phyloP scores from a whole-genome alignment of 2,888 invertebrate genomes.

The Falcaria lacertinaria region DNA sequence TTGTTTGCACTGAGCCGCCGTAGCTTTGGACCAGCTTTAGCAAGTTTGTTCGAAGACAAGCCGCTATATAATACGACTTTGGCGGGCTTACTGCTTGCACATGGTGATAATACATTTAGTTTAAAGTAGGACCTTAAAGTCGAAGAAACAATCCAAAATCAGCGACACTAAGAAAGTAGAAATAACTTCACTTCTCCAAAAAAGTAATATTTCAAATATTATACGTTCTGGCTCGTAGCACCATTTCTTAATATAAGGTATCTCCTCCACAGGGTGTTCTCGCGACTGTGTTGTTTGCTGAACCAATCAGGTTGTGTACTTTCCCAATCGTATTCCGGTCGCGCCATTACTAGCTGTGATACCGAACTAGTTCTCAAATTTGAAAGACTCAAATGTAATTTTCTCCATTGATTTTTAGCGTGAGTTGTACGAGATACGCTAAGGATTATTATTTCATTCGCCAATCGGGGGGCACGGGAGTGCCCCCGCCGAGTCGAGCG shows the following conservation, averaged over 20 bases:
- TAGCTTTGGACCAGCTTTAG: constrained; percentile 19
- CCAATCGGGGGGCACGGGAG: no score
- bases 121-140: no score
- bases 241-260: no score
- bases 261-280: constrained; percentile 5
- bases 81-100: neutral
- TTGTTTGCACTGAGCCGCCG: constrained; percentile 34
- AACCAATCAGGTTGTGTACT: constrained; percentile 11
- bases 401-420: neutral
- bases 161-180: no score
- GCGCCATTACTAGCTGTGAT: neutral
- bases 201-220: no score
- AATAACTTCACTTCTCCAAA: no score
- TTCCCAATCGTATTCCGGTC: constrained; percentile 1
- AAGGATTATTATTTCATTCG: no score
- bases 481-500: no score
- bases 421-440: no score
- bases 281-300: constrained; percentile 14
- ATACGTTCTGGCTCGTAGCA: no score
- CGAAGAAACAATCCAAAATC: no score
- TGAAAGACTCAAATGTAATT: neutral
- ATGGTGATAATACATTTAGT: no score
- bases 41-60: constrained; percentile 31
- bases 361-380: neutral
- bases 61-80: neutral